These are phyloP conservation scores for Sandelia bainsii DNA, from an alignment of 2,797 vertebrate genomes.

Conservation along the genomic window DNA sequence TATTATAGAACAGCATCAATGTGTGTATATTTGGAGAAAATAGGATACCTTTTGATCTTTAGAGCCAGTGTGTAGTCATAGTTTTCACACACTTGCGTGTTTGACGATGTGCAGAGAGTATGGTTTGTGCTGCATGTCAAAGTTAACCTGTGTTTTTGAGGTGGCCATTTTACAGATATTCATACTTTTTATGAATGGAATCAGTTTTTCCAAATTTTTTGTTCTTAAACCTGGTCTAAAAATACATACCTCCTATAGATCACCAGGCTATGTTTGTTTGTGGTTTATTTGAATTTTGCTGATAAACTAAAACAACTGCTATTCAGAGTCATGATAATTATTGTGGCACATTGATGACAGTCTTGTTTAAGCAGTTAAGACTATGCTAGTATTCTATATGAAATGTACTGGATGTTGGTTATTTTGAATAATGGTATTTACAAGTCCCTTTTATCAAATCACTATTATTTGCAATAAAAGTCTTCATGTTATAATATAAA, in stretches of 20 bases:
- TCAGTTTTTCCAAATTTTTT: constrained; percentile 69
- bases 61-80: constrained; percentile 87
- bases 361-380: constrained; percentile 74
- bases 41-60: constrained; percentile 86
- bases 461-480: constrained; percentile 84
- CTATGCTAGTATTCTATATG: constrained; percentile 78
- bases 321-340: constrained; percentile 70
- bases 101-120: constrained; percentile 87
- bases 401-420: constrained; percentile 83
- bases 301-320: constrained; percentile 70
- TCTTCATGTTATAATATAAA: constrained; percentile 81
- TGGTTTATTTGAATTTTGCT: constrained; percentile 73
- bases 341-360: constrained; percentile 81
- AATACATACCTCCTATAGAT: constrained; percentile 74
- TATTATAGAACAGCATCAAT: constrained; percentile 87
- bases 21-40: constrained; percentile 88
- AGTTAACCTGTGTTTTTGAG: constrained; percentile 87
- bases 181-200: constrained; percentile 81
- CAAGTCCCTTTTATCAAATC: constrained; percentile 78
- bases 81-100: constrained; percentile 87
- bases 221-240: constrained; percentile 74
- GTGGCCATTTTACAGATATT: constrained; percentile 85
- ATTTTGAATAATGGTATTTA: constrained; percentile 80
- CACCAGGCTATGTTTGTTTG: constrained; percentile 68
- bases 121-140: constrained; percentile 89